Evolutionary conservation across 2,888 invertebrate genomes (phyloP), one percentile per base, ranked within the genome.

Genomic region (Heliconius charithonia): DNA sequence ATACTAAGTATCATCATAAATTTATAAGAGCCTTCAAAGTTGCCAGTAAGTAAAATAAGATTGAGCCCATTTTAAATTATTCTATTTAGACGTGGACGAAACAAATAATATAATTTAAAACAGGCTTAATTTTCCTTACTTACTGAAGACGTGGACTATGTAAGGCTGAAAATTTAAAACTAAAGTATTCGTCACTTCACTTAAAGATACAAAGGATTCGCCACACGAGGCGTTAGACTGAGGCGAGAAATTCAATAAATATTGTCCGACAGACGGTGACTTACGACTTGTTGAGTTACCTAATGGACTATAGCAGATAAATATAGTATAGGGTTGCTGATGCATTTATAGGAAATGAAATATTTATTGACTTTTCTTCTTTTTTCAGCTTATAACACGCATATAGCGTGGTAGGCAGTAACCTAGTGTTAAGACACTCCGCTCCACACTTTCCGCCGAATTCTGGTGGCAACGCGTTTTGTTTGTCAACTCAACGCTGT

Each of bases 201-300:
- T 71, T 71, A 71, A 71, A 22, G 9, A 29, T 29, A 56, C n/a
- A 32, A 56, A 16, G 56, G n/a, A 56, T 72, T 56, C n/a, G 56
- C 32, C 59, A n/a, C 72, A 72, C 72, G 72, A 59, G 32, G 16
- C 72, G 32, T 59, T 72, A 32, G 72, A 72, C 59, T 32, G n/a
- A 59, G 72, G n/a, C 59, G 59, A 59, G 56, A 32, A 59, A 72
- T 72, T 59, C 72, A 72, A 59, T 72, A 72, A 72, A 72, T 59
- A 22, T 37, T 72, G 59, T 59, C 59, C 3, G 59, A 25, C 9
- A 37, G 59, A 59, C 32, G 59, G n/a, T 72, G 72, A 72, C 72
- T 72, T 72, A 72, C 59, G 72, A 59, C 72, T 59, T 72, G 72
- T 72, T 72, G 72, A 72, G 72, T 59, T 45, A 22, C 56, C 59